A percentile compares a stretch with the other conserved stretches of the same genome.
Conservation (phyloP, 2,888 invertebrate species). For the Dolichopus griseipennis region DNA sequence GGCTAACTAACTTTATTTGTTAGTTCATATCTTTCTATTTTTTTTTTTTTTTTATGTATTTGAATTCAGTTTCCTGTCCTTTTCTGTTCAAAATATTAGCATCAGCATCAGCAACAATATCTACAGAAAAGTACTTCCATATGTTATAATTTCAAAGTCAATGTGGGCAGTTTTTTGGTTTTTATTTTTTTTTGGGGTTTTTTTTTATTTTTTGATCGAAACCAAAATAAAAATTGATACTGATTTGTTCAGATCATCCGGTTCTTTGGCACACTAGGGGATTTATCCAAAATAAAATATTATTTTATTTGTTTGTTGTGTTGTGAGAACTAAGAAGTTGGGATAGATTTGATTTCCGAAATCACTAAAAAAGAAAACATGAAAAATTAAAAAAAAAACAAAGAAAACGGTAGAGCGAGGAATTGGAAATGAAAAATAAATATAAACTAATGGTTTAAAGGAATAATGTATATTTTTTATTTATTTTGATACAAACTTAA, state of each 20-base stretch:
- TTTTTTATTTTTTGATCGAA: no score
- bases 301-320: background rate
- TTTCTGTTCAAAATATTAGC: no score
- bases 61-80: background rate
- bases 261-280: background rate
- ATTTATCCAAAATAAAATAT: background rate
- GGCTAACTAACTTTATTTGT: background rate
- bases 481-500: no score
- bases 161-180: no score
- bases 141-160: no score
- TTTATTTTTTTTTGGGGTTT: no score
- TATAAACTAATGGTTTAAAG: background rate
- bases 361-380: background rate
- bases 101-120: no score
- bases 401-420: no score
- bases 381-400: background rate
- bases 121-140: no score
- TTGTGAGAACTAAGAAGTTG: background rate
- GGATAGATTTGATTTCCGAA: conserved; percentile 1
- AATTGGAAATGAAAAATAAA: background rate
- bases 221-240: background rate
- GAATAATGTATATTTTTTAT: background rate
- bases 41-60: background rate
- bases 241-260: conserved; percentile 4
- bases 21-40: no score